Evolutionary conservation across 2,888 invertebrate species (phyloP), one percentile per base, ranked within the genome.

Genomic region (Cylloceria caligata): DNA sequence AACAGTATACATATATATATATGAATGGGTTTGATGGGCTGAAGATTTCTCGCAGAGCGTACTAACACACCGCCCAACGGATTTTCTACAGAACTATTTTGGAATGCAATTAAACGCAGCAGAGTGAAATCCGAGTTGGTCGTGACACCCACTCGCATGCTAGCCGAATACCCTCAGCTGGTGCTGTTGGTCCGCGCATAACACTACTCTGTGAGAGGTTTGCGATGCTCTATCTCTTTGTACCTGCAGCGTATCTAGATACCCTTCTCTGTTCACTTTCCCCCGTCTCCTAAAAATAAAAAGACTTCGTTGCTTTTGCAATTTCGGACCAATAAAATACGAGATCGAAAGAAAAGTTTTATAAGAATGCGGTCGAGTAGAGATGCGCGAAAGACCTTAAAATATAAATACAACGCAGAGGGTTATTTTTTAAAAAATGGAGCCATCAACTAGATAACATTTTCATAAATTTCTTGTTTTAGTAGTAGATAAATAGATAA

Each of bases 81-180:
- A 88, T 88, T 88, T 89, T 88, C 86, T 86, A 87, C 89, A 88
- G 88, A 91, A 88, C 89, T 88, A 91, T 90, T 91, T 89, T 89
- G 91, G 91, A 91, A 91, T 91, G 91, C 91, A 91, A 91, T 91
- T 90, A 91, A 91, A 91, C 90, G 88, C 89, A 88, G 89, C 87
- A 87, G 88, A 88, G 79, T 86, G 91, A 89, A 91, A 91, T 85
- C 81, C 81, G 90, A 91, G 76, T 80, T 72, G 80, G 73, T 65
- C 67, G 72, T 82, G 81, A 79, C 71, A 80, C 75, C 74, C 73
- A 69, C 71, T 75, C 81, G 62, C 67, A 74, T 45, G 71, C 67
- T 74, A 27, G 57, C 72, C 67, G 52, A 30, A 65, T 9, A 60
- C 34, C 68, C 55, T 71, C 62, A 74, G 80, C 73, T 49, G 60